A percentile compares a stretch with the other conserved stretches of the same genome.
Evolutionary conservation across 2,113 vertebrate genomes (phyloP).

Genomic region (Sakesphorus luctuosus): DNA sequence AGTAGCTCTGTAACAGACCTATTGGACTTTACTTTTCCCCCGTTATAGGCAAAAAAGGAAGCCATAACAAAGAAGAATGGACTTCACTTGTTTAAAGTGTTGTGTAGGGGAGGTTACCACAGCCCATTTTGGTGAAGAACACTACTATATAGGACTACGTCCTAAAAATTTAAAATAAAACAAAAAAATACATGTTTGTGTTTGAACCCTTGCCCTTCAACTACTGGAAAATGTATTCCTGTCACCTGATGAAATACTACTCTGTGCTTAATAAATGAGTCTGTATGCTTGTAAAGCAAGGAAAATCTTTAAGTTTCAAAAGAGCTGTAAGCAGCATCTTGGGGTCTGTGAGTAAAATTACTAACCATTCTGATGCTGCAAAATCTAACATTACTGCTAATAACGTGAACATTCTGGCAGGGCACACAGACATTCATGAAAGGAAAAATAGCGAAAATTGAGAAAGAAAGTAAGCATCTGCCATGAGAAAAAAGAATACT

Average conservation of each 20-base stretch:
- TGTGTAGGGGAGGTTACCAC: background rate
- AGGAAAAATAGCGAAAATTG: background rate
- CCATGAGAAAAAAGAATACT: background rate
- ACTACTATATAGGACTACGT: background rate
- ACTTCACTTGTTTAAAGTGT: background rate
- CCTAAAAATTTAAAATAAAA: background rate
- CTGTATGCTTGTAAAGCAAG: background rate
- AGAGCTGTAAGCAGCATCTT: background rate
- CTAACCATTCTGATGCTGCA: background rate
- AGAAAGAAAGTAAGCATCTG: background rate
- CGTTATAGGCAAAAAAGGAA: background rate
- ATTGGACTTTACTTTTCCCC: background rate
- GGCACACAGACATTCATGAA: background rate
- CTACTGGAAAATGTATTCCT: background rate
- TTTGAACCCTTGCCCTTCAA: background rate
- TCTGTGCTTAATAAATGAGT: background rate
- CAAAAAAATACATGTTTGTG: accelerated
- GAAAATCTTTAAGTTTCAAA: background rate
- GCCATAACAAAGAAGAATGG: accelerated
- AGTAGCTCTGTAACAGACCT: background rate
- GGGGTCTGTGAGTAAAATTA: background rate
- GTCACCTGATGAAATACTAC: background rate
- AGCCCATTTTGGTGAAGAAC: background rate
- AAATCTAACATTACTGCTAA: background rate
- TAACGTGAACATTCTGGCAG: background rate